phyloP scores from a whole-genome alignment of 1,140 invertebrate genomes.

The Euglossa dilemma region DNA sequence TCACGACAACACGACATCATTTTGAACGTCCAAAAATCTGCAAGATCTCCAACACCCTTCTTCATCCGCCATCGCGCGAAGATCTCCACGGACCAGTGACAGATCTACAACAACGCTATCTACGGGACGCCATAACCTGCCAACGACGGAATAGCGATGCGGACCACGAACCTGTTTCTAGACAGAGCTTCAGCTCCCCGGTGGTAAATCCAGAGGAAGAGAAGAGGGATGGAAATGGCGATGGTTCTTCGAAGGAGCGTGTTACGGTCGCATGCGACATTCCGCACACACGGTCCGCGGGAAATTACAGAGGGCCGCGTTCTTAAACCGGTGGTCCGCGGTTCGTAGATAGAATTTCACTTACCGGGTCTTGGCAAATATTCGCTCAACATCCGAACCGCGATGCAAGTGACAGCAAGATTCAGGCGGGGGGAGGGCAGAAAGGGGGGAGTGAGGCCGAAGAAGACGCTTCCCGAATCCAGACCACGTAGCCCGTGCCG shows the following conservation, averaged over 20 bases:
- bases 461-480: constrained; percentile 53
- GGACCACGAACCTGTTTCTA: not conserved
- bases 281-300: constrained; percentile 40
- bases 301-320: constrained; percentile 55
- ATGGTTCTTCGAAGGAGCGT: not conserved
- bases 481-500: constrained; percentile 61
- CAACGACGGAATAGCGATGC: not conserved
- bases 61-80: too few relatives aligned
- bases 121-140: not conserved
- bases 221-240: not conserved
- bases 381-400: constrained; percentile 61
- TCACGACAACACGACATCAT: too few relatives aligned
- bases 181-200: not conserved
- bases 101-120: too few relatives aligned
- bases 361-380: constrained; percentile 65
- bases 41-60: too few relatives aligned
- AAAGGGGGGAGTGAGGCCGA: not conserved
- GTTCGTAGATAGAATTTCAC: constrained; percentile 64
- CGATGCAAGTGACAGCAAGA: constrained; percentile 65
- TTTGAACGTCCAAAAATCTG: too few relatives aligned
- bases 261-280: constrained; percentile 21
- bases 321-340: constrained; percentile 52
- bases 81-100: too few relatives aligned
- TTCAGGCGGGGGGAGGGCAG: too few relatives aligned
- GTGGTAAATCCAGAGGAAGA: not conserved